These are phyloP conservation scores for Istiophorus platypterus DNA, from an alignment of 2,113 vertebrate genomes.

Conservation along the genomic window DNA sequence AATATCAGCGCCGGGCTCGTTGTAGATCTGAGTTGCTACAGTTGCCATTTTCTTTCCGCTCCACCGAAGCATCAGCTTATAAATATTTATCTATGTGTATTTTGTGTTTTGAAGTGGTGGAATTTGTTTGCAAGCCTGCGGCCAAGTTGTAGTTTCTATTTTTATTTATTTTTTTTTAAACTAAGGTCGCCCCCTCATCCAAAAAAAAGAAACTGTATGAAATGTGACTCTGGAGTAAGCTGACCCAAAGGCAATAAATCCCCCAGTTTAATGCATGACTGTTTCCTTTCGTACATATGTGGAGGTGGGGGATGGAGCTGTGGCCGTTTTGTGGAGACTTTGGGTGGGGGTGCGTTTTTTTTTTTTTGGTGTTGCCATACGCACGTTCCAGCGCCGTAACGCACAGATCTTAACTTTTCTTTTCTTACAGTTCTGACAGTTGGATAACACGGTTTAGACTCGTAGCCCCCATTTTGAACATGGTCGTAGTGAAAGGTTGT, in stretches of 20 bases:
- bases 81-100: no score
- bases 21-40: neutral
- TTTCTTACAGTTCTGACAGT: no score
- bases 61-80: neutral
- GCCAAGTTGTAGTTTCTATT: neutral
- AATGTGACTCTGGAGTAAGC: conserved; percentile 86
- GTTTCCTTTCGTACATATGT: conserved; percentile 93
- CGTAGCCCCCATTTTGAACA: no score
- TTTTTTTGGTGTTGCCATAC: conserved; percentile 72
- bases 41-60: neutral
- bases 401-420: conserved; percentile 15
- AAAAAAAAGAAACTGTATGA: conserved; percentile 76
- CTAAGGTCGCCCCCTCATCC: conserved; percentile 71
- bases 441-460: no score
- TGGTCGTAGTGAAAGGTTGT: no score
- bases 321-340: conserved; percentile 68
- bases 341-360: conserved; percentile 77
- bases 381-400: conserved; percentile 29
- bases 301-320: conserved; percentile 86
- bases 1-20: no score
- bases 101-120: neutral
- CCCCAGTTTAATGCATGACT: conserved; percentile 94
- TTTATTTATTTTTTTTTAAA: no score
- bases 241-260: conserved; percentile 92
- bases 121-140: neutral